Base-by-base conservation (phyloP, 2,888 invertebrate genomes). In the Oscheius sp. region DNA sequence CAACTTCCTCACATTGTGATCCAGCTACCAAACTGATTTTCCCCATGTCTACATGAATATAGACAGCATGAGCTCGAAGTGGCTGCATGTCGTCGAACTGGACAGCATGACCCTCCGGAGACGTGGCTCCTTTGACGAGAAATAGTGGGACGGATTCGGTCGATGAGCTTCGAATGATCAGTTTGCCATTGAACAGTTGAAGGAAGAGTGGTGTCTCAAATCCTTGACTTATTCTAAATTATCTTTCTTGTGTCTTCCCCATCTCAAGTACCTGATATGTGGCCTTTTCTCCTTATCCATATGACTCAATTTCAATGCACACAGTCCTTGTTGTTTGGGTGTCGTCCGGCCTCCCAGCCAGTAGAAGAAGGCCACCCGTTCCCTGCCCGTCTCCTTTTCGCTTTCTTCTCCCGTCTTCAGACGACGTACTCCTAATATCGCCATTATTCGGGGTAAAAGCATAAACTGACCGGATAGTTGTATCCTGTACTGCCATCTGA, bases 401-500 rank as follows among this genome's bases (percentile, higher is more conserved):
- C 69, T 66, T 18, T 75, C 77, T 53, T 72, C 73, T 21, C 79
- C 82, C 0, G 78, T 79, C 29, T 73, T 66, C 9, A 80, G 63
- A 2, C 77, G 52, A 25, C 83, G 76, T n/a, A 85, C 79, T 18
- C 84, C 78, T 35, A 35, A 35, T 35, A 3, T 6, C 35, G 3
- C 9, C 35, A 35, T 35, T 9, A 6, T 35, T 35, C 35, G 35
- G 9, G 35, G 35, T n/a, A n/a, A 35, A 9, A 9, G 35, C 3
- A 35, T 9, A 35, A 35, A 35, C 35, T 35, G 35, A 35, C 35
- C 35, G 21, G 78, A 77, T 52, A 80, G 73, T 56, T 86, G 83
- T 41, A 86, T 76, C 59, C 86, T 53, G 73, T 86, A 86, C 64
- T 82, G 68, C 86, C 86, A 86, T 56, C 79, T 73, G 45, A 86